Evolutionary conservation across 2,113 vertebrate species (phyloP).

Genomic region (Nipponia nippon): DNA sequence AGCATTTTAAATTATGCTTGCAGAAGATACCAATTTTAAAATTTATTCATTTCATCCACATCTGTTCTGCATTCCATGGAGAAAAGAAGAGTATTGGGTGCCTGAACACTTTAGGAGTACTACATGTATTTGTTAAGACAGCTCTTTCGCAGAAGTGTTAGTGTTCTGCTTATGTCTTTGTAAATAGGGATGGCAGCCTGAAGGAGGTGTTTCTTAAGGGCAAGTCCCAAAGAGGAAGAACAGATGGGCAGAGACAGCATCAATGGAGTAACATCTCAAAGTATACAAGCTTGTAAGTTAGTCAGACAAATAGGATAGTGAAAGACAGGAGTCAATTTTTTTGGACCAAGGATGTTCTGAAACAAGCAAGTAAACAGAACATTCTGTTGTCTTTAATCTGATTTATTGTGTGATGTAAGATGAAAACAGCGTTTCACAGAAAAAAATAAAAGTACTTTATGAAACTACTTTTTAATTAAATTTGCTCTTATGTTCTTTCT

Average conservation of each 20-base stretch:
- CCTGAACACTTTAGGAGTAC: not conserved
- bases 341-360: not conserved
- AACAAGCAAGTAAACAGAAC: conserved; percentile 8
- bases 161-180: not conserved
- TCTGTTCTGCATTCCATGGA: not conserved
- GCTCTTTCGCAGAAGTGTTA: not conserved
- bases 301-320: conserved; percentile 18
- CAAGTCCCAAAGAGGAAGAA: conserved; percentile 51
- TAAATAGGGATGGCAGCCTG: conserved; percentile 19
- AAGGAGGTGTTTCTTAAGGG: conserved; percentile 29
- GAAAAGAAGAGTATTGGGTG: not conserved
- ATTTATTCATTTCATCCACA: not conserved
- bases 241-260: conserved; percentile 58
- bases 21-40: not conserved
- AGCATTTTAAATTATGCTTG: not conserved
- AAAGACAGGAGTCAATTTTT: conserved; percentile 17
- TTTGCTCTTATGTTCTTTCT: not conserved
- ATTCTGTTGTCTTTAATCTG: not conserved
- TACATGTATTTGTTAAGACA: not conserved
- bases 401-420: not conserved
- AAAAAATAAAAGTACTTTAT: not conserved
- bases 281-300: not conserved
- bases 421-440: not conserved
- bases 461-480: not conserved
- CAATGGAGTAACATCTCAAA: conserved; percentile 1